Percentiles rank a stretch among this genome's conserved stretches.
phyloP scores from a whole-genome alignment of 2,888 invertebrate species.

The Pammene fasciana region DNA sequence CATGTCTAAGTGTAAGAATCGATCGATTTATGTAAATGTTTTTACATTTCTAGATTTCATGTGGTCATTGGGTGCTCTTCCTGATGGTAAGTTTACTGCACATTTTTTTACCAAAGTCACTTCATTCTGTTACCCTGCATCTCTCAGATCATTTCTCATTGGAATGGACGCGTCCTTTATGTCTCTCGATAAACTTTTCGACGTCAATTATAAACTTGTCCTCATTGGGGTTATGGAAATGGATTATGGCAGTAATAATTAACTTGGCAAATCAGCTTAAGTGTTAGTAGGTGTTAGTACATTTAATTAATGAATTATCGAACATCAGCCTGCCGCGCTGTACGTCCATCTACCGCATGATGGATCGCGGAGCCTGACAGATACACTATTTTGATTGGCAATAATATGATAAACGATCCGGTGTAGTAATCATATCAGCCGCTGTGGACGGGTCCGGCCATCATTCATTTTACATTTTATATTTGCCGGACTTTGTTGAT shows the following conservation, averaged over 20 bases:
- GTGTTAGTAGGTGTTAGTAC: slow-evolving; percentile 59
- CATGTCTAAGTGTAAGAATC: slow-evolving; percentile 74
- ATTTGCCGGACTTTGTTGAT: slow-evolving; percentile 62
- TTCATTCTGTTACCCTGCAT: slow-evolving; percentile 63
- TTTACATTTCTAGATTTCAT: slow-evolving; percentile 96
- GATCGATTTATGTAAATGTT: slow-evolving; percentile 83
- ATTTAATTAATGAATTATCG: slow-evolving; percentile 64
- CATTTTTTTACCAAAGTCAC: slow-evolving; percentile 71
- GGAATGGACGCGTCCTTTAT: slow-evolving; percentile 41
- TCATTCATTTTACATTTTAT: slow-evolving; percentile 72
- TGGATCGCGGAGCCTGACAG: slow-evolving; percentile 79
- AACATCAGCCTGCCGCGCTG: slow-evolving; percentile 53
- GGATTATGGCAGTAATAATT: slow-evolving; percentile 62
- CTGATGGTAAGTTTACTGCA: slow-evolving; percentile 92
- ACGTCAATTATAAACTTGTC: slow-evolving; percentile 50
- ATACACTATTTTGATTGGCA: slow-evolving; percentile 84
- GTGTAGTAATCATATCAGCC: slow-evolving; percentile 75
- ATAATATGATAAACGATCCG: slow-evolving; percentile 80
- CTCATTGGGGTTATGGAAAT: slow-evolving; percentile 60
- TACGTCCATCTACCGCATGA: slow-evolving; percentile 68
- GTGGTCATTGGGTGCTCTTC: slow-evolving; percentile 99
- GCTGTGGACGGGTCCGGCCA: slow-evolving; percentile 68
- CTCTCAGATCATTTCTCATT: slow-evolving; percentile 53
- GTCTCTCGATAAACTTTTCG: slow-evolving; percentile 34
- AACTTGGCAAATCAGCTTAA: slow-evolving; percentile 62